A percentile compares a stretch with the other conserved stretches of the same genome.
Evolutionary conservation across 2,888 invertebrate genomes (phyloP).

Genomic region (Galerucella pusilla): DNA sequence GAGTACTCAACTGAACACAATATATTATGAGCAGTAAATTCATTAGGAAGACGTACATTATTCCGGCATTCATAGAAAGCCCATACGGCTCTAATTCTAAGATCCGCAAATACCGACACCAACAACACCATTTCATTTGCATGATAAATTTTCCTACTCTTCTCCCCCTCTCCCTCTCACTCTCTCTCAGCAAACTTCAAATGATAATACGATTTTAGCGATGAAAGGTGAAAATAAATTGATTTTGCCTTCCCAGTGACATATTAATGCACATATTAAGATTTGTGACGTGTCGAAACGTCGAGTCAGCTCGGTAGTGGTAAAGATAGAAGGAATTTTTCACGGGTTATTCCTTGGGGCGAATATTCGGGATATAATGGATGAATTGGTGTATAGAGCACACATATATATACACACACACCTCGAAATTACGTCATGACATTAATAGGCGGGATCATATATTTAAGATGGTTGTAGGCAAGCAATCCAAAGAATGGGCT

Average conservation of each 20-base stretch:
- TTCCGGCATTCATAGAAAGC: constrained; percentile 46
- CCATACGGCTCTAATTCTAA: constrained; percentile 46
- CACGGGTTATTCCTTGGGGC: constrained; percentile 49
- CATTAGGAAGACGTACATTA: constrained; percentile 52
- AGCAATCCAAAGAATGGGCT: constrained; percentile 37
- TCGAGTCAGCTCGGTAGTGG: constrained; percentile 53
- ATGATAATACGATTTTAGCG: constrained; percentile 63
- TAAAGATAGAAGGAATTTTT: constrained; percentile 49
- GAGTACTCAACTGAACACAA: constrained; percentile 24
- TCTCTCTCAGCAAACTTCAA: constrained; percentile 56
- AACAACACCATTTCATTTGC: constrained; percentile 60
- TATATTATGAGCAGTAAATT: constrained; percentile 49
- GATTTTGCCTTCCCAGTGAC: constrained; percentile 65
- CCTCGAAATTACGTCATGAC: constrained; percentile 61
- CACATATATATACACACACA: constrained; percentile 44
- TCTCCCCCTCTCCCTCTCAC: constrained; percentile 1
- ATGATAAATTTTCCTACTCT: constrained; percentile 60
- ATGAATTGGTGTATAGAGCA: constrained; percentile 58
- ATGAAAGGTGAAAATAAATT: constrained; percentile 66
- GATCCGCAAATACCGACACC: constrained; percentile 53
- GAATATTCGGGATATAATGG: constrained; percentile 56
- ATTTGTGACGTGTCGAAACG: constrained; percentile 58
- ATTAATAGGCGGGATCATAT: constrained; percentile 60
- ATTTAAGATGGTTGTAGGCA: constrained; percentile 46
- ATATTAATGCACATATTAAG: constrained; percentile 66